Base-by-base conservation (phyloP, 1,140 invertebrate species). In the Formica exsecta region DNA sequence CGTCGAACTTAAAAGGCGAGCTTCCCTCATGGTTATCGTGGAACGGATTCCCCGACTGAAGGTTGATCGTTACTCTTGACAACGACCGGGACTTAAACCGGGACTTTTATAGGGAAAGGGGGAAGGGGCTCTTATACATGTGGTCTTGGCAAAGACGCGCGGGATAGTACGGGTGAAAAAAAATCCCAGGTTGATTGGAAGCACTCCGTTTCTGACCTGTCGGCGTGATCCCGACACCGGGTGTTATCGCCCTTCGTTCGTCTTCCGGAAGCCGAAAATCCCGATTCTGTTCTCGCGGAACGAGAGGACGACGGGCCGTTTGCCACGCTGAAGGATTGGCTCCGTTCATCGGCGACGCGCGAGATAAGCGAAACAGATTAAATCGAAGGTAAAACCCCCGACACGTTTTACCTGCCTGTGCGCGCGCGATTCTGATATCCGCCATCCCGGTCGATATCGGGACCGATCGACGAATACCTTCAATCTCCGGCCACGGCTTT, bases 221-320 rank as follows among this genome's bases (percentile, higher is more conserved):
- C 89, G 85, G 32, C 59, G 65, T 86, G 88, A 89, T 89, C 88
- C 87, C 75, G 68, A 51, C 25, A 61, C 62, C 38, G 75, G 66
- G 85, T 32, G 86, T 90, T 90, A 90, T 90, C 89, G 80, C 87
- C 86, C 76, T 87, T 76, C 89, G 89, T 90, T 90, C 88, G 88
- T 90, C 89, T 90, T 90, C 75, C 64, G 61, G 80, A 87, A 81
- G 44, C 79, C 48, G 57, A 57, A 73, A 87, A 90, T 85, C 81
- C 86, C 80, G 48, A 51, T 51, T 51, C 13, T 51, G 48, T 41
- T 51, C 32, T 32, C 16, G 36, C 48, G 38, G 54, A 11, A 6
- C 62, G 64, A 65, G 41, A 80, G 41, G 38, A 19, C 25, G 48
- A 13, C 44, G 32, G 44, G 38, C 54, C 70, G 54, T 87, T 83